A percentile compares a stretch with the other conserved stretches of the same genome.
Evolutionary conservation across 2,888 invertebrate genomes (phyloP).

Genomic region (Synergus gifuensis): DNA sequence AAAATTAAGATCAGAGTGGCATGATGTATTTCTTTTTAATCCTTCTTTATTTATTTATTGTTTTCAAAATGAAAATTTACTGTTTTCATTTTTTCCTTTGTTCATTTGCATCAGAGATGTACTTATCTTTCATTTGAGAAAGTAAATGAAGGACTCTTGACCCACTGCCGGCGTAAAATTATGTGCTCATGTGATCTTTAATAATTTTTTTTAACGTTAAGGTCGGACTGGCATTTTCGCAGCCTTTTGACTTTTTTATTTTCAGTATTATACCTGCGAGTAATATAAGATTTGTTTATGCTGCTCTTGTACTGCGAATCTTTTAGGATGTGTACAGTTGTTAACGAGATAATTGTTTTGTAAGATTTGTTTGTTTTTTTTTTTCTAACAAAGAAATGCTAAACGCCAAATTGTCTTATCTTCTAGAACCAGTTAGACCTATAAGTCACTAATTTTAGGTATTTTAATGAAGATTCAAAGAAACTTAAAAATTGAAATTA

Average conservation of each 20-base stretch:
- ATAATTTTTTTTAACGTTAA: slow-evolving; percentile 12
- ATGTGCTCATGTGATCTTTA: background rate
- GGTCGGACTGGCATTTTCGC: slow-evolving; percentile 15
- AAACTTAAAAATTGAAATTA: no score
- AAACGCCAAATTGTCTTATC: slow-evolving; percentile 36
- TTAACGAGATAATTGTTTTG: slow-evolving; percentile 68
- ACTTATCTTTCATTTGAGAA: slow-evolving; percentile 48
- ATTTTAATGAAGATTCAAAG: background rate
- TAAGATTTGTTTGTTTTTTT: slow-evolving; percentile 70
- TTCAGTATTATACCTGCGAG: slow-evolving; percentile 23
- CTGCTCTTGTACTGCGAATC: slow-evolving; percentile 35
- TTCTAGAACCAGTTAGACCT: slow-evolving; percentile 14
- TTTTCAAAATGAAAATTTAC: background rate
- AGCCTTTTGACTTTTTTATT: background rate
- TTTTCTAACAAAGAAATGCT: slow-evolving; percentile 58
- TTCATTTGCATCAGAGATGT: slow-evolving; percentile 36
- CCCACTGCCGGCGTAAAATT: slow-evolving; percentile 40
- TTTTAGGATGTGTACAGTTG: slow-evolving; percentile 64
- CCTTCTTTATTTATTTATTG: background rate
- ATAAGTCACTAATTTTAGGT: slow-evolving; percentile 1
- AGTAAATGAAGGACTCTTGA: slow-evolving; percentile 10
- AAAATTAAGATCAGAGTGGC: slow-evolving; percentile 16
- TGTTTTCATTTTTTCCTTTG: slow-evolving; percentile 15
- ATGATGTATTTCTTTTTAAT: slow-evolving; percentile 5
- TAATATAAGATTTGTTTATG: background rate